phyloP scores from a whole-genome alignment of 1,140 invertebrate species.

The Conus betulinus region DNA sequence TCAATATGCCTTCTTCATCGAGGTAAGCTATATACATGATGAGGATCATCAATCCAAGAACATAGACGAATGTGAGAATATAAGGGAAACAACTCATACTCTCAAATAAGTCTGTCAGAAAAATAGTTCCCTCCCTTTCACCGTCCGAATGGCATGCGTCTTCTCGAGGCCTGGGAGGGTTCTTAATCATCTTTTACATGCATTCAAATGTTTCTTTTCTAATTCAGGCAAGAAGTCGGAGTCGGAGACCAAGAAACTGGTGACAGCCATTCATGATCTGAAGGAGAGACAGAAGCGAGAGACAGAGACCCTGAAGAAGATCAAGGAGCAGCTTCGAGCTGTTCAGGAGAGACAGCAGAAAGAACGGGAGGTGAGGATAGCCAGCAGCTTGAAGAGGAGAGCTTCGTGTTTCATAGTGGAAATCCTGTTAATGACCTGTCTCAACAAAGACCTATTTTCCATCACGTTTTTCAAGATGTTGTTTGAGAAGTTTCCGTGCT shows the following conservation, averaged over 20 bases:
- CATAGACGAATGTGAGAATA: not conserved
- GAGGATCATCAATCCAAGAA: too few relatives aligned
- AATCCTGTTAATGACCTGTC: too few relatives aligned
- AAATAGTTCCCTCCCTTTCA: not conserved
- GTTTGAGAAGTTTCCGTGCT: too few relatives aligned
- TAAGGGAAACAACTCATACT: not conserved
- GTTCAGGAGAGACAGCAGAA: conserved; percentile 64
- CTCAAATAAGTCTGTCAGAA: not conserved
- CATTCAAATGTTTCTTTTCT: not conserved
- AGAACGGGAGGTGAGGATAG: conserved; percentile 63
- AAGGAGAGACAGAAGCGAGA: conserved; percentile 68
- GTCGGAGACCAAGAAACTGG: conserved; percentile 65
- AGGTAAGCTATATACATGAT: too few relatives aligned
- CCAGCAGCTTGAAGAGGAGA: not conserved
- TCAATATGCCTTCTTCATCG: too few relatives aligned
- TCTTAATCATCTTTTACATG: too few relatives aligned
- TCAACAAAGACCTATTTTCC: too few relatives aligned
- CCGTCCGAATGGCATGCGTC: too few relatives aligned
- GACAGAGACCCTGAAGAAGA: conserved; percentile 62
- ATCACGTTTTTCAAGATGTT: not conserved
- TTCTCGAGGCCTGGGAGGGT: too few relatives aligned
- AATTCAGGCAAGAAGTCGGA: conserved; percentile 65
- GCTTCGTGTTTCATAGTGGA: not conserved
- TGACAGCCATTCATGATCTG: conserved; percentile 68
- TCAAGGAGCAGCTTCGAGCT: conserved; percentile 63